A percentile compares a stretch with the other conserved stretches of the same genome.
Evolutionary conservation across 2,797 vertebrate genomes (phyloP).

Genomic region (Acrossocheilus wenchowensis): DNA sequence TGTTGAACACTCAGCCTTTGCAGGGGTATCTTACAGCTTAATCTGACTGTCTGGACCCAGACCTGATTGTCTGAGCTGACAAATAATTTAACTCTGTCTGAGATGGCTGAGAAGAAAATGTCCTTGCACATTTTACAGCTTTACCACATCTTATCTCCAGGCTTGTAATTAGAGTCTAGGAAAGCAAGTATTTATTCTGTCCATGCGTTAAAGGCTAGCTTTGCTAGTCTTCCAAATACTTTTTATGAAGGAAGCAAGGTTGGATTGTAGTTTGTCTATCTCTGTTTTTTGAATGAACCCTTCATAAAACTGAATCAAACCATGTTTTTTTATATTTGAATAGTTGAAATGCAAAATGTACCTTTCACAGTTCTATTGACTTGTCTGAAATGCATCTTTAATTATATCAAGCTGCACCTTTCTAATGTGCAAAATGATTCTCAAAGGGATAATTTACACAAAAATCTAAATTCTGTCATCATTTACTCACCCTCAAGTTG

Average conservation of each 20-base stretch:
- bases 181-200: constrained; percentile 21
- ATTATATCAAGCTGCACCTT: neutral
- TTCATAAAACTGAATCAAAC: neutral
- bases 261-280: neutral
- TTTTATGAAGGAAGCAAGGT: neutral
- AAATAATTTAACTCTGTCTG: constrained; percentile 51
- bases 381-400: neutral
- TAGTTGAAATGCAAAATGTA: neutral
- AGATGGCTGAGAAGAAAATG: constrained; percentile 28
- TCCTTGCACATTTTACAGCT: constrained; percentile 19
- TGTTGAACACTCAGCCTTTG: constrained; percentile 35
- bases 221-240: neutral
- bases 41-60: constrained; percentile 29
- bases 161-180: constrained; percentile 10
- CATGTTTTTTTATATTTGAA: neutral
- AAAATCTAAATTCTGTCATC: too few relatives aligned
- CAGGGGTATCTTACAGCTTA: constrained; percentile 45
- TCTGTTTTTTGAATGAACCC: neutral
- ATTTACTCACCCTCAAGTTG: neutral
- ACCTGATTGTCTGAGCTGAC: constrained; percentile 54
- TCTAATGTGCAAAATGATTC: neutral
- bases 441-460: too few relatives aligned
- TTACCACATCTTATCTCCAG: constrained; percentile 21
- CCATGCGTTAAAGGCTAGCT: neutral
- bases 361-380: neutral